Base-by-base conservation (phyloP, 2,797 vertebrate genomes). In the Otus scops region DNA sequence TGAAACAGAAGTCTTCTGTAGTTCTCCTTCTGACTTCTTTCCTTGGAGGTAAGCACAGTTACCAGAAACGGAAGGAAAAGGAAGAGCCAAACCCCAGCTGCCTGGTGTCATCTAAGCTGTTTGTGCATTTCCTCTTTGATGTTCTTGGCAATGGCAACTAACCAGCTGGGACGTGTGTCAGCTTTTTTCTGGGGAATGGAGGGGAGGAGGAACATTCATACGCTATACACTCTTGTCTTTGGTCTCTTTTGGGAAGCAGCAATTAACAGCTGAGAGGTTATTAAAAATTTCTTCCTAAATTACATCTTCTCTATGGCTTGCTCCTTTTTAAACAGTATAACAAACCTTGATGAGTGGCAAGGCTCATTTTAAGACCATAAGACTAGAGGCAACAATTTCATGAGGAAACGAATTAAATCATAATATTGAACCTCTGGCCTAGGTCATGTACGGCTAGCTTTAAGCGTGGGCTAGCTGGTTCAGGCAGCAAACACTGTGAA, bases 71-170 rank as follows among this genome's bases (percentile, higher is more conserved):
- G 89, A 92, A 95, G 82, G 82, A 60, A 88, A 92, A 88, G 75
- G 71, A 93, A 95, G 71, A 95, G 79, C 82, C 94, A 97, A 93
- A 83, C 43, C 88, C 89, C 95, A 95, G 88, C 89, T 97, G 96
- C 41, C 92, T 97, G 92, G 88, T 95, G 96, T 90, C 93, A 90
- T 95, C 92, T 92, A 95, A 95, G 90, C 92, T 95, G 94, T 88
- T 95, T 95, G 92, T 95, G 85, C 77, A 69, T 95, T 97, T 95
- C 94, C 93, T 95, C 92, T 96, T 96, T 97, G 93, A 95, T 96
- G 94, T 92, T 93, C 88, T 95, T 96, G 95, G 96, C 95, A 97
- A 84, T 97, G 94, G 96, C 92, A 94, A 38, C 93, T 43, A 93
- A 92, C 94, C 94, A 97, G 89, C 96, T 96, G 95, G 94, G 93